phyloP scores from a whole-genome alignment of 2,888 invertebrate species.

The Eristalis arbustorum region DNA sequence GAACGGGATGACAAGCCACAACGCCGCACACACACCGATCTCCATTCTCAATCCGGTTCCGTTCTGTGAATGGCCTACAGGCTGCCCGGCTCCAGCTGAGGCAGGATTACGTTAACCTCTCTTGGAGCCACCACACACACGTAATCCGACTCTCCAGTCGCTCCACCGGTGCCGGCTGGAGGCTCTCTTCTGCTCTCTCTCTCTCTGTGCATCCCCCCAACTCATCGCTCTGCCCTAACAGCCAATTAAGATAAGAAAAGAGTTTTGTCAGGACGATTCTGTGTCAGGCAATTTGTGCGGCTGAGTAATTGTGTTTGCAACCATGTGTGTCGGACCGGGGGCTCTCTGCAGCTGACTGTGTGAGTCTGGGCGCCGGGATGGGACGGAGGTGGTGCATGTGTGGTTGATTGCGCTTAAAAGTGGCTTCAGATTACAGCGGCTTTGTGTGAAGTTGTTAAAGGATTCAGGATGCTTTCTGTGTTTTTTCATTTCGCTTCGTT shows the following conservation, averaged over 20 bases:
- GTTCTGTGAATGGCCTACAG: conserved; percentile 50
- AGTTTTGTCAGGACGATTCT: conserved; percentile 70
- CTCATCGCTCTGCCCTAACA: conserved; percentile 42
- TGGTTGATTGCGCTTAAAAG: conserved; percentile 67
- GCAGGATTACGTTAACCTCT: conserved; percentile 67
- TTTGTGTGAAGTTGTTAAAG: conserved; percentile 70
- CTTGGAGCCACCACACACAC: conserved; percentile 1
- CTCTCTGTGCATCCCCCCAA: neutral
- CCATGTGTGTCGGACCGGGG: neutral
- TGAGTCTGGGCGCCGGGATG: neutral
- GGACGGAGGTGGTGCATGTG: conserved; percentile 33
- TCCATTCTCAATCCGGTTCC: conserved; percentile 45
- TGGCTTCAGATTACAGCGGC: conserved; percentile 67
- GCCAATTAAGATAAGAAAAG: conserved; percentile 71
- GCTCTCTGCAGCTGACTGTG: too few relatives aligned
- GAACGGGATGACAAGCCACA: conserved; percentile 16
- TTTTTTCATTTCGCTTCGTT: conserved; percentile 27
- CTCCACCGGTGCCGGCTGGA: neutral
- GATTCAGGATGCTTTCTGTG: conserved; percentile 57
- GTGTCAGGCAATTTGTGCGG: conserved; percentile 69
- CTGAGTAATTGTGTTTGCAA: conserved; percentile 63
- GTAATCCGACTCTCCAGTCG: neutral
- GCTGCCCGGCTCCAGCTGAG: conserved; percentile 51
- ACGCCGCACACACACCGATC: neutral
- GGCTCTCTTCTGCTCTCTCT: neutral